phyloP scores from a whole-genome alignment of 2,888 invertebrate species.

The Temnothorax unifasciatus region DNA sequence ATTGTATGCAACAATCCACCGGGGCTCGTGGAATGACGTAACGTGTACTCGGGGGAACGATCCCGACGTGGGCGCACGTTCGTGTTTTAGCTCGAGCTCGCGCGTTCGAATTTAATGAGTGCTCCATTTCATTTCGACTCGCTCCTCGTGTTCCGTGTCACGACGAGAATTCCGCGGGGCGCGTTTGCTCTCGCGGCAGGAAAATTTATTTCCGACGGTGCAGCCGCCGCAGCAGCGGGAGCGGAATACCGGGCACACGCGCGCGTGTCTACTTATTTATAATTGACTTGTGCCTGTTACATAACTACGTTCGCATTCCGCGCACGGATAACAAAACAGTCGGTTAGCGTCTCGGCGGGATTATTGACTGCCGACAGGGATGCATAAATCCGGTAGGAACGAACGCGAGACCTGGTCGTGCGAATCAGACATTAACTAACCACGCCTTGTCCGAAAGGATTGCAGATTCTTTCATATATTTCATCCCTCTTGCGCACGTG shows the following conservation, averaged over 20 bases:
- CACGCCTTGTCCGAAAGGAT: constrained; percentile 70
- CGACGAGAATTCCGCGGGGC: neutral
- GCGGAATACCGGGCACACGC: neutral
- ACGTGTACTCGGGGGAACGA: neutral
- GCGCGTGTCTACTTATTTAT: constrained; percentile 57
- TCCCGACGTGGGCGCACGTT: constrained; percentile 22
- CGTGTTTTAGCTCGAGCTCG: neutral
- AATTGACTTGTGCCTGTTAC: constrained; percentile 74
- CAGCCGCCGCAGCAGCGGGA: too few relatives aligned
- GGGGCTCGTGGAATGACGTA: neutral
- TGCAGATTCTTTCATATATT: constrained; percentile 19
- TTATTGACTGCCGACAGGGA: constrained; percentile 79
- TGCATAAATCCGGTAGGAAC: constrained; percentile 79
- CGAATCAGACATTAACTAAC: constrained; percentile 69
- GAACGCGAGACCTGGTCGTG: constrained; percentile 58
- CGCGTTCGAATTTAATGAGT: constrained; percentile 23
- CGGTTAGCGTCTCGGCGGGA: constrained; percentile 75
- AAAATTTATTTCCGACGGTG: constrained; percentile 31
- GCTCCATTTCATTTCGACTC: constrained; percentile 27
- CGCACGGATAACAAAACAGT: constrained; percentile 79
- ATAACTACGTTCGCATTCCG: constrained; percentile 77
- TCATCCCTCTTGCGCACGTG: constrained; percentile 12
- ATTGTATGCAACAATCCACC: neutral
- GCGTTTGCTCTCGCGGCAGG: neutral
- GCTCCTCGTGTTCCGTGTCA: constrained; percentile 17